These are phyloP conservation scores for Xylota sylvarum DNA, from an alignment of 2,888 invertebrate species.

Conservation along the genomic window DNA sequence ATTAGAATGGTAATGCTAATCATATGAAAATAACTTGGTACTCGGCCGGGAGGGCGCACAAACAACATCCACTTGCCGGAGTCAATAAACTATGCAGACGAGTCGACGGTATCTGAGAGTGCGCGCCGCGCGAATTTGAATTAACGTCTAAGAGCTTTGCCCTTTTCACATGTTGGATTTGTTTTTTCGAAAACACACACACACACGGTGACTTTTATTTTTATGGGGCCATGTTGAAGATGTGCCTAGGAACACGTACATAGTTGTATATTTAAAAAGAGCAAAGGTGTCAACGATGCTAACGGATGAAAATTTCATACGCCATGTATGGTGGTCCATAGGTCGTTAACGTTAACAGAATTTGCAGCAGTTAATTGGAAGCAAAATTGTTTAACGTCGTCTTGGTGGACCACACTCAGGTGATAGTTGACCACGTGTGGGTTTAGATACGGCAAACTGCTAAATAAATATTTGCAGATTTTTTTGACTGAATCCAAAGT, in stretches of 20 bases:
- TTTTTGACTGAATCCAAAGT: not conserved
- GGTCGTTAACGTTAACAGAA: conserved; percentile 54
- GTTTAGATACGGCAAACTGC: not conserved
- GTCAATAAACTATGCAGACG: conserved; percentile 48
- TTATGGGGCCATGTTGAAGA: conserved; percentile 37
- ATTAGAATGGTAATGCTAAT: conserved; percentile 75
- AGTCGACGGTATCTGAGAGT: no score
- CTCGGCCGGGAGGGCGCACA: conserved; percentile 33
- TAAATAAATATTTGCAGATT: not conserved
- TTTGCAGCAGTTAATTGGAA: conserved; percentile 19
- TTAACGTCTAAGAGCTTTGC: conserved; percentile 59
- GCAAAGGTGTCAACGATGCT: conserved; percentile 55
- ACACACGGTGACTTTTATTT: conserved; percentile 17
- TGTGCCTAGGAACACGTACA: conserved; percentile 28
- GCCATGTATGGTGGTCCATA: conserved; percentile 38
- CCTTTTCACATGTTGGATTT: conserved; percentile 51
- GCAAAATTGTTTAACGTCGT: not conserved
- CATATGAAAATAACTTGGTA: conserved; percentile 59
- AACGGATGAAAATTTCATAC: conserved; percentile 20
- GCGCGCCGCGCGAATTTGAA: conserved; percentile 36
- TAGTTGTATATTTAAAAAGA: conserved; percentile 24
- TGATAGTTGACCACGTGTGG: not conserved
- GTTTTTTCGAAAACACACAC: conserved; percentile 37
- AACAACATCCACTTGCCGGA: conserved; percentile 45
- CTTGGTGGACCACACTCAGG: no score